Percentiles rank a stretch among this genome's conserved stretches.
Conservation (phyloP, 1,140 invertebrate genomes). For the Prorops nasuta region DNA sequence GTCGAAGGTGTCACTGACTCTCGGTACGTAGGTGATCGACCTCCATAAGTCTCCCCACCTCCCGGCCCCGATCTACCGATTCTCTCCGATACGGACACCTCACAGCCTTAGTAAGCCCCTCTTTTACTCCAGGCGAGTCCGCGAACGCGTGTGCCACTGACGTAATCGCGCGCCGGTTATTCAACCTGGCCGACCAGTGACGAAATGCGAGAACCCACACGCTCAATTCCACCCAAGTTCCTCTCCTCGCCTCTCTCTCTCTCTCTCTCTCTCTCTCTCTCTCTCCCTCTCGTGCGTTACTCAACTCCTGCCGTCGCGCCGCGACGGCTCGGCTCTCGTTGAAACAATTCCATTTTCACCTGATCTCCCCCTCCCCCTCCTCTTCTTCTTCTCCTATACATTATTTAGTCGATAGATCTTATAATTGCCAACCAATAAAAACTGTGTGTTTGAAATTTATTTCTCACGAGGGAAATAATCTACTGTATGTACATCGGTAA, state of each 20-base stretch:
- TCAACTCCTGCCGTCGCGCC: too few relatives aligned
- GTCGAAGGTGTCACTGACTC: conserved; percentile 56
- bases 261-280: too few relatives aligned
- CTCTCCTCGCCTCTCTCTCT: too few relatives aligned
- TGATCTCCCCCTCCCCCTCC: not conserved
- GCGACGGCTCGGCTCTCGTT: too few relatives aligned
- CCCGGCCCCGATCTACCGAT: conserved; percentile 2
- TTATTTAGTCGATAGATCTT: too few relatives aligned
- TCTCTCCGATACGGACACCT: too few relatives aligned
- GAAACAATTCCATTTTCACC: not conserved
- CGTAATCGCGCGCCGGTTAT: conserved; percentile 57
- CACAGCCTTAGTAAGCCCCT: too few relatives aligned
- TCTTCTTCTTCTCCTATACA: not conserved
- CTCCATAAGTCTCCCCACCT: conserved; percentile 44
- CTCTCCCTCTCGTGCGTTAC: too few relatives aligned
- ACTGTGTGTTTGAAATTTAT: too few relatives aligned
- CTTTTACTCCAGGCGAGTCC: conserved; percentile 16
- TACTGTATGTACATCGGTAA: too few relatives aligned
- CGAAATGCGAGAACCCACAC: conserved; percentile 51
- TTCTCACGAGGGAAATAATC: too few relatives aligned
- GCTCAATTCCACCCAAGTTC: conserved; percentile 23
- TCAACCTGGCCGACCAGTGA: conserved; percentile 53
- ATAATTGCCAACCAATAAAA: too few relatives aligned
- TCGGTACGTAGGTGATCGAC: conserved; percentile 57
- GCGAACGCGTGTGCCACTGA: conserved; percentile 47